A percentile compares a stretch with the other conserved stretches of the same genome.
phyloP scores from a whole-genome alignment of 2,113 vertebrate genomes.

The Genyomyrus donnyi region DNA sequence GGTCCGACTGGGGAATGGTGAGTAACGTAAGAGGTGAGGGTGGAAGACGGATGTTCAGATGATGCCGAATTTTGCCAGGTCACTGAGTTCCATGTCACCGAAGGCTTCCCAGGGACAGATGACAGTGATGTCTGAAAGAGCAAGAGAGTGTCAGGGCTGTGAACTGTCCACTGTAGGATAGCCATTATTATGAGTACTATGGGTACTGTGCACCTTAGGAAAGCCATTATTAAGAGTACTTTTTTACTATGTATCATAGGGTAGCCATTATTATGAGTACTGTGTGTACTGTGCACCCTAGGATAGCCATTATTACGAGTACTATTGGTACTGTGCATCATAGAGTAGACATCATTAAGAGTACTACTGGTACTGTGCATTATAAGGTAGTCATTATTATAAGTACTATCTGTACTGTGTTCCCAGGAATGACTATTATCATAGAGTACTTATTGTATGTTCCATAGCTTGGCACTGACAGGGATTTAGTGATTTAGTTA shows the following conservation, averaged over 20 bases:
- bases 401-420: not conserved
- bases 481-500: not conserved
- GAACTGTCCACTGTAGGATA: not conserved
- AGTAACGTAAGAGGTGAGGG: constrained; percentile 29
- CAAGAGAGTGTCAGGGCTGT: not conserved
- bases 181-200: not conserved
- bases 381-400: not conserved
- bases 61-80: constrained; percentile 93
- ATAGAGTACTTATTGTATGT: not conserved
- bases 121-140: constrained; percentile 80
- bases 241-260: not conserved
- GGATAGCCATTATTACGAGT: not conserved
- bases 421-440: not conserved
- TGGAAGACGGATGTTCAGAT: constrained; percentile 65
- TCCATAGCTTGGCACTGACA: not conserved
- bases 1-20: constrained; percentile 21
- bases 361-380: not conserved
- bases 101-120: constrained; percentile 98
- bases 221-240: not conserved
- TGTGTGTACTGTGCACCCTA: not conserved
- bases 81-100: constrained; percentile 93
- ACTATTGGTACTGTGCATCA: not conserved
- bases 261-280: not conserved
- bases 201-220: not conserved
- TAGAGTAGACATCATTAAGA: not conserved